Conservation (phyloP, 2,888 invertebrate genomes). For the Sisyra nigra region DNA sequence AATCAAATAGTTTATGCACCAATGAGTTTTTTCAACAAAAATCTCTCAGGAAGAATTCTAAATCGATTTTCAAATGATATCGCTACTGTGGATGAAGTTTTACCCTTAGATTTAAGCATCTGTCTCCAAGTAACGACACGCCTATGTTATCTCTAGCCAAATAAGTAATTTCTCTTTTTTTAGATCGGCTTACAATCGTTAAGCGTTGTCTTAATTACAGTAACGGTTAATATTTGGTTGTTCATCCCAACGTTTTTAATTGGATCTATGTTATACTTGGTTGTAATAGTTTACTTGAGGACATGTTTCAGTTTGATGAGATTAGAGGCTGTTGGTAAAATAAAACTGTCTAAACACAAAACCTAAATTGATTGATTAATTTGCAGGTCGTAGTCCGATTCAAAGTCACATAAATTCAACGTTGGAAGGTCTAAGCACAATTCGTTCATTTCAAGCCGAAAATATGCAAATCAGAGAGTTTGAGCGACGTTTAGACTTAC, state of each 20-base stretch:
- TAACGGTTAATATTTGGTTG: constrained; percentile 33
- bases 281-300: constrained; percentile 47
- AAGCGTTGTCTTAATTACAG: constrained; percentile 35
- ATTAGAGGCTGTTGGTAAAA: constrained; percentile 47
- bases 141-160: no score
- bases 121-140: constrained; percentile 39
- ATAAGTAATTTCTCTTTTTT: no score
- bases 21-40: constrained; percentile 67
- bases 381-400: constrained; percentile 71
- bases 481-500: constrained; percentile 77
- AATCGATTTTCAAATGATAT: constrained; percentile 69
- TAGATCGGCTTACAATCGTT: constrained; percentile 21
- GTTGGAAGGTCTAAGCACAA: constrained; percentile 70
- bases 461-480: constrained; percentile 77
- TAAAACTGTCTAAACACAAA: constrained; percentile 9
- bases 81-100: constrained; percentile 57
- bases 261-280: constrained; percentile 39
- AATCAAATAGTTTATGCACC: constrained; percentile 32
- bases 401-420: constrained; percentile 96
- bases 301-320: constrained; percentile 56
- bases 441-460: constrained; percentile 70
- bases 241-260: constrained; percentile 33
- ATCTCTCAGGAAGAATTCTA: constrained; percentile 65
- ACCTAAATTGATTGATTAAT: background rate
- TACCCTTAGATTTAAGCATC: constrained; percentile 49